Conservation (phyloP, 2,113 vertebrate genomes). For the Tenrec ecaudatus region DNA sequence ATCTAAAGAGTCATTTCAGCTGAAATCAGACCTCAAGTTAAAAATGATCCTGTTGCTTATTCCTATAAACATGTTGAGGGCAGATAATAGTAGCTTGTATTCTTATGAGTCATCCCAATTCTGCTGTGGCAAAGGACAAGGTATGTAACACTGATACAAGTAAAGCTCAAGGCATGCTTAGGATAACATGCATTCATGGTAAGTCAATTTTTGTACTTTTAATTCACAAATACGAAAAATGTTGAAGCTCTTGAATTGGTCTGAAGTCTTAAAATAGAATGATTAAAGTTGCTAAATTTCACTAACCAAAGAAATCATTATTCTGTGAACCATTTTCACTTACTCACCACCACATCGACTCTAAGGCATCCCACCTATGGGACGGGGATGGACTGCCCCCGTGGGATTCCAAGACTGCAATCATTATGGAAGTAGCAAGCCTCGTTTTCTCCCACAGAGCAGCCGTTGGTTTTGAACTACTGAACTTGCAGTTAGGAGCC, state of each 20-base stretch:
- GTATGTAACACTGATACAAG: not conserved
- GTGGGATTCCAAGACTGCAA: no score
- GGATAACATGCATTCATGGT: no score
- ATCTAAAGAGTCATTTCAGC: no score
- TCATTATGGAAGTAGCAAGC: no score
- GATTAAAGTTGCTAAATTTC: not conserved
- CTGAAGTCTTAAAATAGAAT: conserved; percentile 9
- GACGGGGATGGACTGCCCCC: no score
- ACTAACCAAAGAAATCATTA: not conserved
- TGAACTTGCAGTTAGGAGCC: no score
- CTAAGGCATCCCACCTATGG: no score
- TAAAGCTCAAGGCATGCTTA: no score
- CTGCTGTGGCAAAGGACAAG: not conserved
- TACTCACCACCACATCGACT: no score
- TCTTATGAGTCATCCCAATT: not conserved
- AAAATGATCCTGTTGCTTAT: conserved; percentile 15
- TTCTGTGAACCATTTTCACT: not conserved
- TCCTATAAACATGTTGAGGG: not conserved
- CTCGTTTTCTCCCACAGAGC: no score
- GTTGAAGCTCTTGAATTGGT: not conserved
- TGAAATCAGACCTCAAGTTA: not conserved
- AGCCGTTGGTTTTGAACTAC: no score
- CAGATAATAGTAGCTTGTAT: not conserved
- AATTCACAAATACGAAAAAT: not conserved
- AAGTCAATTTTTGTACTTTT: not conserved